These are phyloP conservation scores for Puffinus mauretanicus DNA, from an alignment of 2,113 vertebrate species.

Conservation along the genomic window DNA sequence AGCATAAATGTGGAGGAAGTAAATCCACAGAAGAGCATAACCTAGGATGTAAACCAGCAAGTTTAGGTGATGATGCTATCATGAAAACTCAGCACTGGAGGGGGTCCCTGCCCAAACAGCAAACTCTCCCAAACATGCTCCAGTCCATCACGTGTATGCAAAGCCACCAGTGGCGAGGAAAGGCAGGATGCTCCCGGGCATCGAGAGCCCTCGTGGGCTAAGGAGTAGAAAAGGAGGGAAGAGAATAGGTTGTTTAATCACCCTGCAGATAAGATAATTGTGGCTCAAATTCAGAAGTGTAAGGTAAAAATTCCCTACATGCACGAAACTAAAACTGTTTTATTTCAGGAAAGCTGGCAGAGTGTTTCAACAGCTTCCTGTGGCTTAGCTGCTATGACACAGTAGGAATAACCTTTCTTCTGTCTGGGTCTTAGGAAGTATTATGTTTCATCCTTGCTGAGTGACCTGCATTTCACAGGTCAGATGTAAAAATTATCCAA, in stretches of 20 bases:
- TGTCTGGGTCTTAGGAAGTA: conserved; percentile 49
- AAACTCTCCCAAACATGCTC: background rate
- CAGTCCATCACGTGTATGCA: background rate
- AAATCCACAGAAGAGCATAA: background rate
- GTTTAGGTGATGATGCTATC: background rate
- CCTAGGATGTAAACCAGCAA: background rate
- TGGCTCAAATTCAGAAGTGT: conserved; percentile 52
- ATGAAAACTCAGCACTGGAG: background rate
- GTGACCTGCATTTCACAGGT: conserved; percentile 37
- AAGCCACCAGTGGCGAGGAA: background rate
- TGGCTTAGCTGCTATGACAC: conserved; percentile 49
- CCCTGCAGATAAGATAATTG: conserved; percentile 34
- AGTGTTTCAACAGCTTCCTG: conserved; percentile 48
- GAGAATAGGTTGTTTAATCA: background rate
- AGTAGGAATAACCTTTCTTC: conserved; percentile 58
- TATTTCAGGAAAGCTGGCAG: conserved; percentile 50
- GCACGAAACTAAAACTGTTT: conserved; percentile 46
- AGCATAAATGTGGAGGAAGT: background rate
- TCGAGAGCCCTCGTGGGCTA: background rate
- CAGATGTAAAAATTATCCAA: conserved; percentile 48
- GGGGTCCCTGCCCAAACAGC: background rate
- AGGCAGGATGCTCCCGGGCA: background rate
- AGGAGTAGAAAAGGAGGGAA: background rate
- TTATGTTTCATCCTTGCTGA: conserved; percentile 53
- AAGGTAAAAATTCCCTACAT: conserved; percentile 42